A percentile compares a stretch with the other conserved stretches of the same genome.
Conservation (phyloP, 2,113 vertebrate species). For the Cebus imitator region DNA sequence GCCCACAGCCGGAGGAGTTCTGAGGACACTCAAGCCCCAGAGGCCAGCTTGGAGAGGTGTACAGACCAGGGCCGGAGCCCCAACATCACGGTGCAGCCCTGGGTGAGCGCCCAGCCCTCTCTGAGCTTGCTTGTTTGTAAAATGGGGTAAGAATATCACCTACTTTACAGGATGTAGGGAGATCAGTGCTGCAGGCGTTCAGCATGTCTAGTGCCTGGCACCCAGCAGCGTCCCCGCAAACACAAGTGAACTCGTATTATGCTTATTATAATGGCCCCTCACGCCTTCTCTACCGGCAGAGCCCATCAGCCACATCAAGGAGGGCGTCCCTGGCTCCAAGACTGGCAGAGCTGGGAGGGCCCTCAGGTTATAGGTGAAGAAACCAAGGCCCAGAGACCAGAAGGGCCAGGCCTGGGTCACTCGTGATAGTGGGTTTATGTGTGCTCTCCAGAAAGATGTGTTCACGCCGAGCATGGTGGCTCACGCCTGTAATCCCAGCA, state of each 20-base stretch:
- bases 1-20: neutral
- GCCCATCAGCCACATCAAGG: fast-evolving
- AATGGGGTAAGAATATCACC: neutral
- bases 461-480: neutral
- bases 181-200: fast-evolving
- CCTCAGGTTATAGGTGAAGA: neutral
- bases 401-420: neutral
- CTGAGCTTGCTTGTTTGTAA: neutral
- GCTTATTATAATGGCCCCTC: neutral
- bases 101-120: neutral
- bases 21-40: neutral
- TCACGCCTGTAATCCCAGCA: too few species aligned
- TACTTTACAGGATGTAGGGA: neutral
- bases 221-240: neutral
- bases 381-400: neutral
- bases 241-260: neutral
- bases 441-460: neutral
- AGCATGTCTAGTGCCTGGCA: neutral
- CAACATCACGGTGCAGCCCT: fast-evolving
- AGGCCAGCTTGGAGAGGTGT: neutral
- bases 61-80: neutral
- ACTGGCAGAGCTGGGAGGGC: neutral
- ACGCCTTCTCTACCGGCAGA: neutral
- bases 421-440: fast-evolving
- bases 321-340: neutral